Evolutionary conservation across 1,140 invertebrate genomes (phyloP).

Genomic region (Caenorhabditis briggsae): DNA sequence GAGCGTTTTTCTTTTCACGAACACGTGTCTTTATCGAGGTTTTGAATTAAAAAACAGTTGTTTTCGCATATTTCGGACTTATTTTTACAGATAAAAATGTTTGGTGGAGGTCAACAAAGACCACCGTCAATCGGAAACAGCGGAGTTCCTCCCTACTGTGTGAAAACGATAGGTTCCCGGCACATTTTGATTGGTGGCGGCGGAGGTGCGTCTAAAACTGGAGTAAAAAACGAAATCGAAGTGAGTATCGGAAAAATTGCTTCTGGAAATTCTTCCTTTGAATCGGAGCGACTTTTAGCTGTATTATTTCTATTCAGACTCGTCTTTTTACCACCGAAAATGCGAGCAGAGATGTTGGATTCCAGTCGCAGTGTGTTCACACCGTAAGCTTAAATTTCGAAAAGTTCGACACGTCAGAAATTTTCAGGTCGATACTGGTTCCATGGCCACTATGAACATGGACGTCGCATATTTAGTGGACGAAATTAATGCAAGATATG

Average conservation of each 20-base stretch:
- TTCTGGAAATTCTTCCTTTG: too few relatives aligned
- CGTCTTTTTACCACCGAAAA: constrained; percentile 43
- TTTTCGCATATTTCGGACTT: background rate
- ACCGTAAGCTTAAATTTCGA: background rate
- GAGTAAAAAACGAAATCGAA: constrained; percentile 92
- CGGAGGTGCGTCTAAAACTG: constrained; percentile 93
- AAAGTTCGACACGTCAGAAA: background rate
- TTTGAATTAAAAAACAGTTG: too few relatives aligned
- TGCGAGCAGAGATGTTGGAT: constrained; percentile 31
- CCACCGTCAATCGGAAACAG: constrained; percentile 10
- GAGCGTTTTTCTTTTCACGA: background rate
- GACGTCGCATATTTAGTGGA: constrained; percentile 55
- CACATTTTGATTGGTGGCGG: constrained; percentile 94
- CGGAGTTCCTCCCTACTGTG: constrained; percentile 83
- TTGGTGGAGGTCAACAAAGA: background rate
- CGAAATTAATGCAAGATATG: constrained; percentile 50
- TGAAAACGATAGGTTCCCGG: constrained; percentile 89
- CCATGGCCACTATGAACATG: constrained; percentile 67
- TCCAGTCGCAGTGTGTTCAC: constrained; percentile 2
- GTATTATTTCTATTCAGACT: constrained; percentile 16
- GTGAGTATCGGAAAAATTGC: constrained; percentile 64
- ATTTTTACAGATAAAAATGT: constrained; percentile 20
- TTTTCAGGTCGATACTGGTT: constrained; percentile 48
- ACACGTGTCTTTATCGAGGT: constrained; percentile 27
- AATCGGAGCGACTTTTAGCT: too few relatives aligned